These are phyloP conservation scores for Xenopus laevis DNA, from an alignment of 2,113 vertebrate species.

Conservation along the genomic window DNA sequence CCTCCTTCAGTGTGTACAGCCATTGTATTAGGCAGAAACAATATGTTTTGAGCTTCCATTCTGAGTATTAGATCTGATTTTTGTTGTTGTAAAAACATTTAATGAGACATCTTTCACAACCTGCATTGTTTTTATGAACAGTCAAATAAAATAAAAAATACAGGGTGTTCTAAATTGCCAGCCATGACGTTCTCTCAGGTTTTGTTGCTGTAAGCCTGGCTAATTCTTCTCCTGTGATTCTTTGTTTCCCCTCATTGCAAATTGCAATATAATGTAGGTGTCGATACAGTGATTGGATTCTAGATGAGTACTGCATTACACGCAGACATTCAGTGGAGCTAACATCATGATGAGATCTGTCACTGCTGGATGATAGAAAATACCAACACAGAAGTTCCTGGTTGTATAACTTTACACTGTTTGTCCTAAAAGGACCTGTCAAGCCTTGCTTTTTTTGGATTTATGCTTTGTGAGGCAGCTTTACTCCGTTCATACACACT, in stretches of 20 bases:
- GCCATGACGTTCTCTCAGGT: background rate
- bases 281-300: slow-evolving; percentile 18
- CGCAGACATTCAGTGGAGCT: background rate
- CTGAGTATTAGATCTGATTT: too few relatives aligned
- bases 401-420: background rate
- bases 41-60: too few relatives aligned
- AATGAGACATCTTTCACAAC: too few relatives aligned
- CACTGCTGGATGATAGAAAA: slow-evolving; percentile 5
- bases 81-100: too few relatives aligned
- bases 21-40: too few relatives aligned
- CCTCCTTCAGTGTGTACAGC: too few relatives aligned
- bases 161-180: background rate
- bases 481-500: background rate
- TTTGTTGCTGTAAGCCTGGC: background rate
- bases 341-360: slow-evolving; percentile 13
- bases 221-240: background rate
- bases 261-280: slow-evolving; percentile 7
- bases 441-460: background rate
- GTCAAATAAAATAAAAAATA: background rate
- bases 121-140: background rate
- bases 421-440: slow-evolving; percentile 4
- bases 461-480: slow-evolving; percentile 8
- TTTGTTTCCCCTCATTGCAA: background rate
- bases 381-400: background rate
- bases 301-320: slow-evolving; percentile 1